Evolutionary conservation across 2,797 vertebrate genomes (phyloP).

Genomic region (Platyrinchus mystaceus): DNA sequence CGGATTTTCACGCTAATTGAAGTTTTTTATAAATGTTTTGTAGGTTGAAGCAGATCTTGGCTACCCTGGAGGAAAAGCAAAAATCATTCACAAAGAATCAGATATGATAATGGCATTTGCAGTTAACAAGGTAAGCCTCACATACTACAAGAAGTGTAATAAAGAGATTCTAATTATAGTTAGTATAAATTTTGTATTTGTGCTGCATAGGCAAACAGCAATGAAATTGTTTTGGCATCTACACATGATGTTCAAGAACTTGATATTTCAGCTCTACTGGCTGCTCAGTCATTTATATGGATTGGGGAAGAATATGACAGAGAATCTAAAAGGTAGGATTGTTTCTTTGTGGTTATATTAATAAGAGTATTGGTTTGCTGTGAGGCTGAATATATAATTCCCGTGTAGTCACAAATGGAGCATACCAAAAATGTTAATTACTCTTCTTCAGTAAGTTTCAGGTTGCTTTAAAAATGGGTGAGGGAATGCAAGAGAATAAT

Average conservation of each 20-base stretch:
- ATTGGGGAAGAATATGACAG: constrained; percentile 96
- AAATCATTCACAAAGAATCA: constrained; percentile 97
- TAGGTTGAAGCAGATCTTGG: constrained; percentile 98
- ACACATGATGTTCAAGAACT: constrained; percentile 98
- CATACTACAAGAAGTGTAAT: background rate
- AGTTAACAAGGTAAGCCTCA: constrained; percentile 89
- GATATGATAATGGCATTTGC: constrained; percentile 99
- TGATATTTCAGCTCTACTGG: constrained; percentile 90
- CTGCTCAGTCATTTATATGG: constrained; percentile 94
- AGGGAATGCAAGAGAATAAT: background rate
- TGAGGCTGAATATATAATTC: background rate
- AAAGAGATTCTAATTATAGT: background rate
- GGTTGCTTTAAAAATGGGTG: background rate
- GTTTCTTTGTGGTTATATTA: background rate
- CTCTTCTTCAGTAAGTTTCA: background rate
- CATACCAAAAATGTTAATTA: background rate
- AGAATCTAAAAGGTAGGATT: constrained; percentile 91
- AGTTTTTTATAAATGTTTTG: constrained; percentile 56
- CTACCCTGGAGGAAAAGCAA: constrained; percentile 97
- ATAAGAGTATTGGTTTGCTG: background rate
- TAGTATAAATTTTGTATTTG: background rate
- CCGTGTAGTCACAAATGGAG: background rate
- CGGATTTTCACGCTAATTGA: background rate
- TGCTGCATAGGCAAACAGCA: constrained; percentile 86
- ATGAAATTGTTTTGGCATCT: constrained; percentile 96